These are phyloP conservation scores for Sciaenops ocellatus DNA, from an alignment of 2,797 vertebrate species.

Conservation along the genomic window DNA sequence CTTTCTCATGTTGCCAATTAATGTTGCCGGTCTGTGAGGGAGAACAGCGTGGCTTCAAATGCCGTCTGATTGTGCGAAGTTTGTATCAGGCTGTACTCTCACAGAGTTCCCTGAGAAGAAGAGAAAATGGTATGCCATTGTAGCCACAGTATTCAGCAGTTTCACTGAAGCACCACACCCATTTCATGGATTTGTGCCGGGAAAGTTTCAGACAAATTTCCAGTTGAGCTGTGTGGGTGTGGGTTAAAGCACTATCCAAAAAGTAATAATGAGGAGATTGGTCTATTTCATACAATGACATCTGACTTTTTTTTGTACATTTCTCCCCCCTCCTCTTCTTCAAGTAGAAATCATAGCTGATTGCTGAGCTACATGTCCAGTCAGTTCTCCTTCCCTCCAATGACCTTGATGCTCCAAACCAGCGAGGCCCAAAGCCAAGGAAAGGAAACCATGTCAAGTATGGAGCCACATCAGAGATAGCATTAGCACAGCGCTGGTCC, in stretches of 20 bases:
- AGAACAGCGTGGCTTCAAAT: not conserved
- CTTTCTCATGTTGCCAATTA: not conserved
- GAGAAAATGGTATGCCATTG: conserved; percentile 38
- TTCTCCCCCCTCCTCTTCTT: not conserved
- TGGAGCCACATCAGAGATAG: conserved; percentile 40
- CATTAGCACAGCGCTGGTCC: conserved; percentile 20
- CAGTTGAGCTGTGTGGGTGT: conserved; percentile 55
- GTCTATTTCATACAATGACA: conserved; percentile 27
- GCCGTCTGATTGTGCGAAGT: too few species aligned
- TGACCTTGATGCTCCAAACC: conserved; percentile 25
- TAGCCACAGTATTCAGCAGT: conserved; percentile 45
- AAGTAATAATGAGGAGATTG: conserved; percentile 35
- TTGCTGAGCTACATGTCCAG: conserved; percentile 3
- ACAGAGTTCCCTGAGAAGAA: conserved; percentile 8
- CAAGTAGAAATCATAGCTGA: conserved; percentile 1
- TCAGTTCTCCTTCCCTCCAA: not conserved
- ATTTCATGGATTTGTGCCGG: conserved; percentile 58
- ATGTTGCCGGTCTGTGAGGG: not conserved
- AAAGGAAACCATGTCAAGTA: conserved; percentile 31
- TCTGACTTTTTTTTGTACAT: not conserved
- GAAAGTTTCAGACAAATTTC: conserved; percentile 67
- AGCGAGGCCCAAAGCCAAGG: not conserved
- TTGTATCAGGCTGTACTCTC: not conserved
- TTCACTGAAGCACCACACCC: conserved; percentile 67
- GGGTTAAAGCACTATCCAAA: conserved; percentile 46